Evolutionary conservation across 2,888 invertebrate species (phyloP).

Genomic region (Lymantria monacha): DNA sequence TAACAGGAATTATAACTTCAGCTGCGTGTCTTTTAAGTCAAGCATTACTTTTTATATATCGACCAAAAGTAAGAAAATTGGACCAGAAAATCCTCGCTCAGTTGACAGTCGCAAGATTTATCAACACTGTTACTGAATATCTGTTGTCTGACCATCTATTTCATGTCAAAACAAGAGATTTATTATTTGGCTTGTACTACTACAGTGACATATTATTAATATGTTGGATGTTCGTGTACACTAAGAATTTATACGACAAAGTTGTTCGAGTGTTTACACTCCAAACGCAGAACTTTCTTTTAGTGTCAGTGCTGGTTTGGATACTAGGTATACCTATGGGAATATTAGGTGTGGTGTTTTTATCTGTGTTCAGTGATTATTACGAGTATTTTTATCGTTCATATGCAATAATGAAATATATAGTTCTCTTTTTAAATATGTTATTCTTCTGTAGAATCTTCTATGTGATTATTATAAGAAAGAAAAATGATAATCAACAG

Average conservation of each 20-base stretch:
- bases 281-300: slow-evolving; percentile 34
- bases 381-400: slow-evolving; percentile 30
- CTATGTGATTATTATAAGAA: slow-evolving; percentile 37
- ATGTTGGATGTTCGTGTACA: slow-evolving; percentile 60
- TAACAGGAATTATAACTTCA: slow-evolving; percentile 47
- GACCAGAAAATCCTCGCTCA: slow-evolving; percentile 57
- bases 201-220: slow-evolving; percentile 53
- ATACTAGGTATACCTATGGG: slow-evolving; percentile 43
- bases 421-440: slow-evolving; percentile 45
- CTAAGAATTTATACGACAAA: slow-evolving; percentile 61
- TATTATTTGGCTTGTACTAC: slow-evolving; percentile 37
- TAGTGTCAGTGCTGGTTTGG: slow-evolving; percentile 44
- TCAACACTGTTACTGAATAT: slow-evolving; percentile 48
- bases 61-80: slow-evolving; percentile 47
- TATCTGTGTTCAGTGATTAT: not conserved
- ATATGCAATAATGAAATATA: slow-evolving; percentile 47
- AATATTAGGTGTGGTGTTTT: slow-evolving; percentile 29
- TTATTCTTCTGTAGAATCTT: slow-evolving; percentile 52
- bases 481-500: slow-evolving; percentile 7
- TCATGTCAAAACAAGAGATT: slow-evolving; percentile 4
- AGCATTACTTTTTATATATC: slow-evolving; percentile 32
- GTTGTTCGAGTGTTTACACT: slow-evolving; percentile 50
- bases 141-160: slow-evolving; percentile 16
- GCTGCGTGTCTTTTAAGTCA: slow-evolving; percentile 42
- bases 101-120: slow-evolving; percentile 48